Base-by-base conservation (phyloP, 1,140 invertebrate species). In the Araneus ventricosus region DNA sequence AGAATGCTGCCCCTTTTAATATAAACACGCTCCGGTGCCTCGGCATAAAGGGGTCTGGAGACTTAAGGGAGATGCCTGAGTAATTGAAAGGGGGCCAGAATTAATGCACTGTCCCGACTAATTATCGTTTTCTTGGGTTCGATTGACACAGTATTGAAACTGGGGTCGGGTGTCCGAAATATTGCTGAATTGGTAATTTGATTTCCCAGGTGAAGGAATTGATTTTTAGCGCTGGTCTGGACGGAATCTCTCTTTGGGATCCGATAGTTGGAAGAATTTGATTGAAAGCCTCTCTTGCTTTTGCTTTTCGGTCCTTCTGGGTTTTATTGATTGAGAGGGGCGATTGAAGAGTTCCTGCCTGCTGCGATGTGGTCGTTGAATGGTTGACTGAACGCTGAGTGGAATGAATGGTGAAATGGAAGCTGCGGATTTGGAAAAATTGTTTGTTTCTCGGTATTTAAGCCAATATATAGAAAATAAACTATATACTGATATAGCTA, bases 41-140 rank as follows among this genome's bases (percentile, higher is more conserved):
- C 7, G 39, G 39, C 37, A 30, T 34, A 34, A 75, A 75, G 30
- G 30, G 30, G 10, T 34, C 14, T 63, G 59, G n/a, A 63, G 59
- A 63, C 59, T 79, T 79, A 8, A 7, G 39, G 37, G 80, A 41
- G 22, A 82, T 45, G n/a, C 80, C 6, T 2, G 2, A 6, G 41
- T 82, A 45, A 82, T 52, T 82, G 80, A 82, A 30, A 52, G 80
- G 37, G 79, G 37, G 80, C 24, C n/a, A 27, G 52, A 86, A 86
- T 86, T 59, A 86, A 86, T 86, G 45, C 84, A 86, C 27, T 59
- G 84, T 61, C 57, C 52, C 52, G 27, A 27, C 84, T 86, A 86
- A 86, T 86, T 86, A 86, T 61, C 45, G 84, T 86, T 86, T 86
- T 86, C 84, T 86, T 86, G 84, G 20, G 30, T 61, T 61, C 45